Evolutionary conservation across 2,888 invertebrate genomes (phyloP), one percentile per base, ranked within the genome.

Genomic region (Athrips mouffetella): DNA sequence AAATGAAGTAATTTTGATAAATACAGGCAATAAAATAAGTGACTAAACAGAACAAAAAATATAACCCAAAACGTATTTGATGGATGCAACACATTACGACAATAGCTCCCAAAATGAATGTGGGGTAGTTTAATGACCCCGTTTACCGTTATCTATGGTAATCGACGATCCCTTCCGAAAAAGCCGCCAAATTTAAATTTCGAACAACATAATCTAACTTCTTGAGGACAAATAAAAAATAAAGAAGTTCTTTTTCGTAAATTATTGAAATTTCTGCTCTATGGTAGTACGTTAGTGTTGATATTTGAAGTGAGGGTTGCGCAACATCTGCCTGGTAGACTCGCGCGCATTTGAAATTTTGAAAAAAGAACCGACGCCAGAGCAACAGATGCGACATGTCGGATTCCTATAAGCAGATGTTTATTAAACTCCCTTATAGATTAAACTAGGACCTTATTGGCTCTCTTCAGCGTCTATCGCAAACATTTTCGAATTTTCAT

Each of bases 371-470:
- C 60, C 71, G 67, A 69, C 70, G 68, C 71, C 70, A 65, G 64
- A 64, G 70, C 65, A 84, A 85, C 88, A 88, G 87, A 88, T 88
- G 88, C 81, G 81, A 80, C 84, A 80, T 81, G 78, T 76, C 72
- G 84, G 85, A 87, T 84, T 85, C 84, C 76, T 74, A 66, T 70
- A 78, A 80, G 86, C 88, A 88, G 86, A 80, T 88, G 88, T 83
- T 84, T 78, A 79, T 77, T 80, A 83, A 84, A 79, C 75, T 78
- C 80, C 80, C 82, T 76, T 78, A 83, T 85, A 83, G 84, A 82
- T 84, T 82, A 82, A 76, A 74, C 71, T 76, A 73, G n/a, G n/a
- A n/a, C n/a, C n/a, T n/a, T n/a, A n/a, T n/a, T n/a, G n/a, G n/a
- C n/a, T n/a, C n/a, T n/a, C n/a, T n/a, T n/a, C n/a, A n/a, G n/a